A percentile compares a stretch with the other conserved stretches of the same genome.
Evolutionary conservation across 2,113 vertebrate genomes (phyloP).

Genomic region (Lepus americanus): DNA sequence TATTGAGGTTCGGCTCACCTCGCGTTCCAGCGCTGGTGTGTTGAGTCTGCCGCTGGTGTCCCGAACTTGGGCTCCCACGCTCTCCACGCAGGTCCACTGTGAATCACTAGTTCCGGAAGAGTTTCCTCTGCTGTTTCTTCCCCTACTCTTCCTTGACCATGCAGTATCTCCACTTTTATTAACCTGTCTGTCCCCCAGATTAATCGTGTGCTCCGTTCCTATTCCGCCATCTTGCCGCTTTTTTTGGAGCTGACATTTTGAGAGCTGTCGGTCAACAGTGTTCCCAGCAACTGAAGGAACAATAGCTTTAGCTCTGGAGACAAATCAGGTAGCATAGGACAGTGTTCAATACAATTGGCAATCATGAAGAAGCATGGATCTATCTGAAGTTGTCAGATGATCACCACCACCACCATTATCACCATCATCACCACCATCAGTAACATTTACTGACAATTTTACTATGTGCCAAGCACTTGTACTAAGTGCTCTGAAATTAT

Average conservation of each 20-base stretch:
- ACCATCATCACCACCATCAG: background rate
- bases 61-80: no score
- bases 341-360: background rate
- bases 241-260: slow-evolving; percentile 1
- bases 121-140: no score
- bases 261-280: background rate
- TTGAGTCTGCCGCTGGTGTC: no score
- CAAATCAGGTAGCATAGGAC: background rate
- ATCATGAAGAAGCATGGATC: background rate
- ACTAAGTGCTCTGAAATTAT: slow-evolving; percentile 4
- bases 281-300: background rate
- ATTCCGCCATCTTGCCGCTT: no score
- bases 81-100: no score
- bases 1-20: no score
- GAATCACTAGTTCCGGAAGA: no score
- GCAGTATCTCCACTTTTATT: no score
- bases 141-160: no score
- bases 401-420: background rate
- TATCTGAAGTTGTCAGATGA: background rate
- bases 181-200: no score
- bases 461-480: background rate
- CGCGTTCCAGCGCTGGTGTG: no score
- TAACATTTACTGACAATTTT: background rate
- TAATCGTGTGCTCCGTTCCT: no score
- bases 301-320: background rate